Evolutionary conservation across 2,113 vertebrate genomes (phyloP).

Genomic region (Galemys pyrenaicus): DNA sequence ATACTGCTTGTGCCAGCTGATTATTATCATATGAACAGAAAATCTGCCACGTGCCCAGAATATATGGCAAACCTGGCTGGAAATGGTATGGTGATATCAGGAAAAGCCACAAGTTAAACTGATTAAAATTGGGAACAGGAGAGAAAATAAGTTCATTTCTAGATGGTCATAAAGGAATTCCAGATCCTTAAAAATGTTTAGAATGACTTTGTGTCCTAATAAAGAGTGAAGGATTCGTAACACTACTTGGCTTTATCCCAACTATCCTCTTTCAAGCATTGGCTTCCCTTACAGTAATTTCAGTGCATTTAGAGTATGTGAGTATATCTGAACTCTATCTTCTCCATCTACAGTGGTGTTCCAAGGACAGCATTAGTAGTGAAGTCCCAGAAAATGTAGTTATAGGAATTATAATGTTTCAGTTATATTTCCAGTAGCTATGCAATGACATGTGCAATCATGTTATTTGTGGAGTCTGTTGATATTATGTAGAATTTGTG

Average conservation of each 20-base stretch:
- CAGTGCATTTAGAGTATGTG: not conserved
- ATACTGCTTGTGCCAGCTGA: not conserved
- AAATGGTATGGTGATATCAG: not conserved
- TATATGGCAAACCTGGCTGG: not conserved
- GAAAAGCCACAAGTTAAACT: not conserved
- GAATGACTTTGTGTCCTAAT: not conserved
- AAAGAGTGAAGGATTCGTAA: not conserved
- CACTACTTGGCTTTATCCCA: not conserved
- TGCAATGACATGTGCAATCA: not conserved
- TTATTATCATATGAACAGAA: not conserved
- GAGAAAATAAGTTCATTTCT: not conserved
- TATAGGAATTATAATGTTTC: not conserved
- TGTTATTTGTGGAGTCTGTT: not conserved
- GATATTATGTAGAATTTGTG: not conserved
- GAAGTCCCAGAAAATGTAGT: not conserved
- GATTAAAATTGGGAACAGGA: not conserved
- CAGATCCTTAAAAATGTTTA: not conserved
- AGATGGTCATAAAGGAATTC: not conserved
- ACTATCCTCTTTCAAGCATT: not conserved
- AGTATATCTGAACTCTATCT: not conserved
- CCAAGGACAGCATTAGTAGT: not conserved
- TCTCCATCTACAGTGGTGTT: not conserved
- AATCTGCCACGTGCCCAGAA: not conserved
- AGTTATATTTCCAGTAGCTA: not conserved
- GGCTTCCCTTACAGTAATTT: not conserved